Conservation (phyloP, 2,113 vertebrate species). For the Mungos mungo region DNA sequence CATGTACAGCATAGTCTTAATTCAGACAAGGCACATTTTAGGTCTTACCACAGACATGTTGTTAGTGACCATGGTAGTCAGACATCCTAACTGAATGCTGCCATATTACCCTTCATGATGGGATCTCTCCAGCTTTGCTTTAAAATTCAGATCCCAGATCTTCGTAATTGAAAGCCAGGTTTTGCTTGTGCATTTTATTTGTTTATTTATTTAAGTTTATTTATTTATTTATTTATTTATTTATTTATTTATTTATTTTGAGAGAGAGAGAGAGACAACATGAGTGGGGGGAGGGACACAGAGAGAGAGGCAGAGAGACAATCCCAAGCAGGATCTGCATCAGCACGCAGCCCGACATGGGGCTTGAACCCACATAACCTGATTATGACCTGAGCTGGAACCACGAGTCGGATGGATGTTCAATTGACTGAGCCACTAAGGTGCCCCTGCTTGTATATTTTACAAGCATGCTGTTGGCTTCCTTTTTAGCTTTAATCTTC, state of each 20-base stretch:
- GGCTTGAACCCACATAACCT: no score
- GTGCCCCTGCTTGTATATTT: no score
- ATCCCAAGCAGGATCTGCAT: no score
- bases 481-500: conserved; percentile 57
- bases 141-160: background rate
- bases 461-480: conserved; percentile 36
- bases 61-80: background rate
- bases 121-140: background rate
- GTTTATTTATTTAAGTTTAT: background rate
- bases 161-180: background rate
- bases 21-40: background rate
- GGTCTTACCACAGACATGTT: background rate
- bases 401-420: no score
- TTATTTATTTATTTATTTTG: no score
- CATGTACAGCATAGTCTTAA: background rate
- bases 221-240: background rate
- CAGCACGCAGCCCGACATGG: no score
- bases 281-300: no score
- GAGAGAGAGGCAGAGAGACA: no score
- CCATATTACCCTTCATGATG: background rate
- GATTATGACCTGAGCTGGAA: no score
- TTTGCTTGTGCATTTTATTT: background rate
- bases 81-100: no score
- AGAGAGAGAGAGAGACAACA: no score
- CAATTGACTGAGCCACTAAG: no score